phyloP scores from a whole-genome alignment of 2,888 invertebrate species.

The Orthosia cruda region DNA sequence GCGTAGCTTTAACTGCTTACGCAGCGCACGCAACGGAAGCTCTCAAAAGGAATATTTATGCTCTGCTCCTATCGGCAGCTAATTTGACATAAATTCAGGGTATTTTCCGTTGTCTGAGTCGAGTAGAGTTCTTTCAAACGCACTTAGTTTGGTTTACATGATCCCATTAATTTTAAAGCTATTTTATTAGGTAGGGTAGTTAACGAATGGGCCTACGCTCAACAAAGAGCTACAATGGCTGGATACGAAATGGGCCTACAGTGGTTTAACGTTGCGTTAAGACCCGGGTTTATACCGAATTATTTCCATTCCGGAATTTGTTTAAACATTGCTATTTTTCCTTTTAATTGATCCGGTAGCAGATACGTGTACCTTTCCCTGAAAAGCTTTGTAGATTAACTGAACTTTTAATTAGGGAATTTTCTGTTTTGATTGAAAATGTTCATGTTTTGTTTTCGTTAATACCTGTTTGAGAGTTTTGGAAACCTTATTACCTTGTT shows the following conservation, averaged over 20 bases:
- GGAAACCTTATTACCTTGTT: neutral
- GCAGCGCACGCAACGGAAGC: too few species aligned
- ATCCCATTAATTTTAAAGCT: too few species aligned
- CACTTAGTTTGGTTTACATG: too few species aligned
- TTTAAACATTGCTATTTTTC: conserved; percentile 46
- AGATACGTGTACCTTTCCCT: conserved; percentile 18
- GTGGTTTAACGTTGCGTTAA: conserved; percentile 58
- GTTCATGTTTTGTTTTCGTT: neutral
- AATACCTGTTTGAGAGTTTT: neutral
- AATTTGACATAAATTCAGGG: too few species aligned
- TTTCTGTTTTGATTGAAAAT: conserved; percentile 28
- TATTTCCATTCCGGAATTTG: conserved; percentile 53
- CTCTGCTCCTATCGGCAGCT: too few species aligned
- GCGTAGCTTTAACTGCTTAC: too few species aligned
- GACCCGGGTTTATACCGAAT: conserved; percentile 39
- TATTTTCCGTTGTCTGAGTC: too few species aligned
- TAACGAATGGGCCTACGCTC: conserved; percentile 60
- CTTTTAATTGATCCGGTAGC: conserved; percentile 42
- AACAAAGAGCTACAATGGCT: conserved; percentile 54
- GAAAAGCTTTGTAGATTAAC: conserved; percentile 44
- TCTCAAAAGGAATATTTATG: too few species aligned
- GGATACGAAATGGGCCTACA: conserved; percentile 39
- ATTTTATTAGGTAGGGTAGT: conserved; percentile 54
- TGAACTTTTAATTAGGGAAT: conserved; percentile 53
- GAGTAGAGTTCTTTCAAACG: too few species aligned